Evolutionary conservation across 2,797 vertebrate genomes (phyloP).

Genomic region (Fratercula arctica): DNA sequence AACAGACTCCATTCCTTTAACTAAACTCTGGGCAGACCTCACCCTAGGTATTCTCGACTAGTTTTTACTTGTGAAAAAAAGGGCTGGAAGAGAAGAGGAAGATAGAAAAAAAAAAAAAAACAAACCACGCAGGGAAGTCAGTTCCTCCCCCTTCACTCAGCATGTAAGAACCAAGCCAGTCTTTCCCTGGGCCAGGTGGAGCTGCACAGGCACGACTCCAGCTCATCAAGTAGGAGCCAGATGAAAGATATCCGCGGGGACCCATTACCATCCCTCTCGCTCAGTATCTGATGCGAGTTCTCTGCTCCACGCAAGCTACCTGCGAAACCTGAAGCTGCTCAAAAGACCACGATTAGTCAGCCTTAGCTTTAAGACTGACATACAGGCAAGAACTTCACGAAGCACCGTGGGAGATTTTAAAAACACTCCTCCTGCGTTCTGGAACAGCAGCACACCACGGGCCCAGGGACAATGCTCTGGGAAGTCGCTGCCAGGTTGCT

Average conservation of each 20-base stretch:
- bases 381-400: rapidly evolving
- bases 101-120: background rate
- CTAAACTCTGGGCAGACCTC: background rate
- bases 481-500: background rate
- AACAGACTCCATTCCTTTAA: background rate
- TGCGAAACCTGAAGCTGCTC: background rate
- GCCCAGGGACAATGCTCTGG: background rate
- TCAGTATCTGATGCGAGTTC: background rate
- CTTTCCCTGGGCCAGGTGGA: background rate
- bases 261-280: background rate
- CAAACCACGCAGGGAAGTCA: rapidly evolving
- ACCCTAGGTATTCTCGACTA: background rate
- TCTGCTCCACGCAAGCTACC: background rate
- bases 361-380: background rate
- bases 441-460: rapidly evolving
- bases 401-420: background rate
- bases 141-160: background rate
- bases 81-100: background rate
- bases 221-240: background rate
- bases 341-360: background rate
- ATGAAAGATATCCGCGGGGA: background rate
- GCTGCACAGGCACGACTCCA: background rate
- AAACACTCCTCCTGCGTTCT: background rate
- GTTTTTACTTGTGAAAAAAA: background rate
- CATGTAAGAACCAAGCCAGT: background rate